phyloP scores from a whole-genome alignment of 1,140 invertebrate genomes.

The Leptinotarsa lineolata region DNA sequence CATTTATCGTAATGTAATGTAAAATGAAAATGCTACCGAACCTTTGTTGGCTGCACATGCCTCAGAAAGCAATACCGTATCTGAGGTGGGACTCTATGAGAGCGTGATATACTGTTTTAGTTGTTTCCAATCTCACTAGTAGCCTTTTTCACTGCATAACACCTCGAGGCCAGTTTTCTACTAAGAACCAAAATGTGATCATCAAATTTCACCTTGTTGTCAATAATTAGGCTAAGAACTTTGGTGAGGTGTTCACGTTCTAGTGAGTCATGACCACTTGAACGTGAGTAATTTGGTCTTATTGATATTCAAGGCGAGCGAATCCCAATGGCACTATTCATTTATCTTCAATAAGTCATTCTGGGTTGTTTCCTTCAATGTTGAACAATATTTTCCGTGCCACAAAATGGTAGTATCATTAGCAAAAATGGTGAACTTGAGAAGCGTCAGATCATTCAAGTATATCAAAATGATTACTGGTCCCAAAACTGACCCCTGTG shows the following conservation, averaged over 20 bases:
- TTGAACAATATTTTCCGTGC: not conserved
- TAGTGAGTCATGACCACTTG: slow-evolving; percentile 1
- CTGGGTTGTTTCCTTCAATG: not conserved
- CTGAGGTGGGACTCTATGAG: no score
- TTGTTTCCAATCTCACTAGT: no score
- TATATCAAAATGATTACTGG: slow-evolving; percentile 27
- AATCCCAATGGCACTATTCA: not conserved
- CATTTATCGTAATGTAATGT: no score
- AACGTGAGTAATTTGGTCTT: slow-evolving; percentile 2
- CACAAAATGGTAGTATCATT: slow-evolving; percentile 11
- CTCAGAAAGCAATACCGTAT: no score
- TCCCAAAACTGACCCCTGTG: slow-evolving; percentile 17
- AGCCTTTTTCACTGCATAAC: no score
- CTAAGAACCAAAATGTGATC: not conserved
- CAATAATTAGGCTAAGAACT: slow-evolving; percentile 1
- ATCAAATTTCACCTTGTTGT: slow-evolving; percentile 1
- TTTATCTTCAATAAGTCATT: slow-evolving; percentile 1
- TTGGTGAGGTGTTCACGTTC: not conserved
- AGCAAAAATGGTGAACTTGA: slow-evolving; percentile 4
- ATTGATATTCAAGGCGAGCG: not conserved
- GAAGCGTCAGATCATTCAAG: not conserved
- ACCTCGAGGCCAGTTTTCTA: no score
- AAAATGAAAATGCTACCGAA: no score
- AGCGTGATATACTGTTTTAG: no score
- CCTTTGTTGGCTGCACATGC: no score